A percentile compares a stretch with the other conserved stretches of the same genome.
Conservation (phyloP, 2,797 vertebrate genomes). For the Periophthalmus magnuspinnatus region DNA sequence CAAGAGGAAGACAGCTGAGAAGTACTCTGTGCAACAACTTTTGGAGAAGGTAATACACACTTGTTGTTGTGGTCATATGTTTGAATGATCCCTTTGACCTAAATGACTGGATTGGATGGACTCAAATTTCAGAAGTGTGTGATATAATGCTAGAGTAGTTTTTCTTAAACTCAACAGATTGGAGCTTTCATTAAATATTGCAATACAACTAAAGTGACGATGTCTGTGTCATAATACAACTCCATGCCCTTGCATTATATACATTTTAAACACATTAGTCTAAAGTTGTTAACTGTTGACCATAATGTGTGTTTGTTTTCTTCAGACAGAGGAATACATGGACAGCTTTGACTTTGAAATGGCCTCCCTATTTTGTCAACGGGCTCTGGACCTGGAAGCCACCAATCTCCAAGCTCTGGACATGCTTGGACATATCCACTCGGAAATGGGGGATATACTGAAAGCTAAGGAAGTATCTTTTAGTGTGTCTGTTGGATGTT, state of each 20-base stretch:
- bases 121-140: not conserved
- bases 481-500: slow-evolving; percentile 5
- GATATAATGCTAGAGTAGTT: too few species aligned
- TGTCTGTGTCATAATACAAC: not conserved
- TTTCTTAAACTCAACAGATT: not conserved
- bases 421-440: slow-evolving; percentile 81
- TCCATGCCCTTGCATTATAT: not conserved
- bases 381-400: slow-evolving; percentile 81
- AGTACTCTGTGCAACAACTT: slow-evolving; percentile 77
- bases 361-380: slow-evolving; percentile 81
- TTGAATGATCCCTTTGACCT: not conserved
- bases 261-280: too few species aligned
- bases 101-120: not conserved
- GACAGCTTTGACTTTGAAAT: slow-evolving; percentile 84
- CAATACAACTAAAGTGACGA: too few species aligned
- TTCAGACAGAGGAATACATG: slow-evolving; percentile 79
- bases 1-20: slow-evolving; percentile 82
- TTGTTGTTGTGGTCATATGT: not conserved
- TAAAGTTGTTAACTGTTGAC: not conserved
- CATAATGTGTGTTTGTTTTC: slow-evolving; percentile 19
- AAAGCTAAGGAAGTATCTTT: slow-evolving; percentile 85
- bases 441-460: slow-evolving; percentile 77
- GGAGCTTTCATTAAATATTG: not conserved
- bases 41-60: slow-evolving; percentile 75
- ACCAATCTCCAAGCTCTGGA: slow-evolving; percentile 78